Percentiles rank a stretch among this genome's conserved stretches.
Conservation (phyloP, 2,113 vertebrate species). For the Onychorhynchus coronatus region DNA sequence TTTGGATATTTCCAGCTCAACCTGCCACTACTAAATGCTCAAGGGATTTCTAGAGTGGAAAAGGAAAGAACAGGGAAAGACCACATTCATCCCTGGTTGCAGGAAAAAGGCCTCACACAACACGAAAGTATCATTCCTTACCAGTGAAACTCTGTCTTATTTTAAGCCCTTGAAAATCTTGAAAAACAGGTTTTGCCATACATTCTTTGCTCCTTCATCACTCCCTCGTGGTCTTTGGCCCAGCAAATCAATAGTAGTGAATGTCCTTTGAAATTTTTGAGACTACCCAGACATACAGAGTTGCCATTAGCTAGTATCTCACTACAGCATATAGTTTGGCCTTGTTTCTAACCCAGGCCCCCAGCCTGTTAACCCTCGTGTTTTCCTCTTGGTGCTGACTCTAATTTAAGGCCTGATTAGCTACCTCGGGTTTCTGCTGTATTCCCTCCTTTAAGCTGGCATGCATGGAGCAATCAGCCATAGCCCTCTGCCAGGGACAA, state of each 20-base stretch:
- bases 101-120: neutral
- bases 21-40: neutral
- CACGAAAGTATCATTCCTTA: neutral
- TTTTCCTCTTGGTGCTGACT: neutral
- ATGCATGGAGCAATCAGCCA: neutral
- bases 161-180: neutral
- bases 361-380: neutral
- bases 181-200: neutral
- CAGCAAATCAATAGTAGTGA: neutral
- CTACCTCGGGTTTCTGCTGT: neutral
- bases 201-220: neutral
- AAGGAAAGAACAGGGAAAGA: neutral
- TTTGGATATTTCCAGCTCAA: neutral
- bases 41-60: neutral
- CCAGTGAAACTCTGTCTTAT: neutral
- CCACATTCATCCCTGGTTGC: neutral
- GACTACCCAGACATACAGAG: neutral
- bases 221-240: neutral
- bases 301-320: neutral
- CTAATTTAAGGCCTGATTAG: neutral
- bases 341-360: neutral
- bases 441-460: neutral
- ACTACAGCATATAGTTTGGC: neutral
- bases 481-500: neutral
- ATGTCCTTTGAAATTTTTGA: neutral